These are phyloP conservation scores for Lutraria lutraria DNA, from an alignment of 2,888 invertebrate species.

Conservation along the genomic window DNA sequence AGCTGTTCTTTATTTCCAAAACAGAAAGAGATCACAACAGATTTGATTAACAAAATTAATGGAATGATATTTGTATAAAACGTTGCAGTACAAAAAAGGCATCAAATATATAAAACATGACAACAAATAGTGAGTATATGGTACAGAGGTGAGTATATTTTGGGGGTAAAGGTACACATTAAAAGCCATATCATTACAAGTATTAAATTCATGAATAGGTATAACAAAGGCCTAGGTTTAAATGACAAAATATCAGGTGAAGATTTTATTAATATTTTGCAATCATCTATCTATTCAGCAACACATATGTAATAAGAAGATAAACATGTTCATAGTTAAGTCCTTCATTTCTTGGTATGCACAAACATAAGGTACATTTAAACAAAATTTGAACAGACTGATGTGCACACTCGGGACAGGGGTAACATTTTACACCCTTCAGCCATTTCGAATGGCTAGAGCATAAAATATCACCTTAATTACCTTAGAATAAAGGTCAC, in stretches of 20 bases:
- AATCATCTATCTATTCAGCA: too few relatives aligned
- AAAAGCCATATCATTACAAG: not conserved
- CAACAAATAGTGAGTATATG: not conserved
- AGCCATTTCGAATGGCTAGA: too few relatives aligned
- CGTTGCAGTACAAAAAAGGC: constrained; percentile 4
- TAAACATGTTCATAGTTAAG: too few relatives aligned
- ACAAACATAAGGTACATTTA: too few relatives aligned
- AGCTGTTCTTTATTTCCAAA: constrained; percentile 3
- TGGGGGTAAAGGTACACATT: constrained; percentile 3
- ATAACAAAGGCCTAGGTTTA: not conserved
- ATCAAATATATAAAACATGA: not conserved
- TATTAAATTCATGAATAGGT: not conserved
- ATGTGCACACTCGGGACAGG: too few relatives aligned
- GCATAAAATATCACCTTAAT: too few relatives aligned
- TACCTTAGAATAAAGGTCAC: too few relatives aligned
- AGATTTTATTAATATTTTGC: not conserved
- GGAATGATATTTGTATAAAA: constrained; percentile 7
- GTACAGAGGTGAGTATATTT: not conserved
- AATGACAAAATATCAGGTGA: not conserved
- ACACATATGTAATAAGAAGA: too few relatives aligned
- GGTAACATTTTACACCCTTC: too few relatives aligned
- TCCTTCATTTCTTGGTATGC: too few relatives aligned
- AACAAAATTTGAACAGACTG: too few relatives aligned
- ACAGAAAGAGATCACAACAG: constrained; percentile 23
- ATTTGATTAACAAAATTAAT: not conserved